Percentiles rank a stretch among this genome's conserved stretches.
Evolutionary conservation across 92 coral and sea anemone species (phyloP).

Genomic region (Porites divaricata): DNA sequence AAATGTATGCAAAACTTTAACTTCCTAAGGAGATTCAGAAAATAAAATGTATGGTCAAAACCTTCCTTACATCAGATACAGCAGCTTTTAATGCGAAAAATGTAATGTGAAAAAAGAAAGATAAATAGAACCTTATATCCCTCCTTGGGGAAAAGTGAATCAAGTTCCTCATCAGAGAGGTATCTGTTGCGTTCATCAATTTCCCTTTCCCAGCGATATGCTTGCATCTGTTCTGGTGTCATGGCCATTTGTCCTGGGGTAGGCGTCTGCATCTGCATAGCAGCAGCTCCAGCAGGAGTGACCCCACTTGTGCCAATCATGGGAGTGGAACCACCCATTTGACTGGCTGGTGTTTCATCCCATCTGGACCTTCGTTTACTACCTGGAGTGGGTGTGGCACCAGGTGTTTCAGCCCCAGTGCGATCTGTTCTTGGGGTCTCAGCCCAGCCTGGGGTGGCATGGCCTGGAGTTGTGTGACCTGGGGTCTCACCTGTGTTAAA

Average conservation of each 20-base stretch:
- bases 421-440: slow-evolving; percentile 99
- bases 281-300: slow-evolving; percentile 97
- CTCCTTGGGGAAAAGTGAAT: slow-evolving; percentile 93
- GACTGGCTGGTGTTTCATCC: slow-evolving; percentile 99
- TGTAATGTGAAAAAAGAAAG: too few relatives aligned
- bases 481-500: slow-evolving; percentile 81
- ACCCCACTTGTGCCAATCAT: slow-evolving; percentile 97
- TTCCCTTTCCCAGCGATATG: slow-evolving; percentile 98
- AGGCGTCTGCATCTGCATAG: slow-evolving; percentile 99
- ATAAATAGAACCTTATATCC: slow-evolving; percentile 86
- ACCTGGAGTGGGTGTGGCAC: slow-evolving; percentile 99
- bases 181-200: slow-evolving; percentile 98
- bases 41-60: too few relatives aligned
- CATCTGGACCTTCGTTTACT: slow-evolving; percentile 97
- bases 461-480: slow-evolving; percentile 97
- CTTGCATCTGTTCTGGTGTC: slow-evolving; percentile 99
- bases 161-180: slow-evolving; percentile 93
- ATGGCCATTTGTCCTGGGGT: slow-evolving; percentile 97
- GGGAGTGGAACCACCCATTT: slow-evolving; percentile 94
- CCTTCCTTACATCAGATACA: too few relatives aligned
- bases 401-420: slow-evolving; percentile 96
- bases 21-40: too few relatives aligned
- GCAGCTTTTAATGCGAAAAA: too few relatives aligned
- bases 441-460: slow-evolving; percentile 99
- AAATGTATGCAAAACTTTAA: too few relatives aligned